Evolutionary conservation across 2,113 vertebrate species (phyloP).

Genomic region (Circaetus gallicus): DNA sequence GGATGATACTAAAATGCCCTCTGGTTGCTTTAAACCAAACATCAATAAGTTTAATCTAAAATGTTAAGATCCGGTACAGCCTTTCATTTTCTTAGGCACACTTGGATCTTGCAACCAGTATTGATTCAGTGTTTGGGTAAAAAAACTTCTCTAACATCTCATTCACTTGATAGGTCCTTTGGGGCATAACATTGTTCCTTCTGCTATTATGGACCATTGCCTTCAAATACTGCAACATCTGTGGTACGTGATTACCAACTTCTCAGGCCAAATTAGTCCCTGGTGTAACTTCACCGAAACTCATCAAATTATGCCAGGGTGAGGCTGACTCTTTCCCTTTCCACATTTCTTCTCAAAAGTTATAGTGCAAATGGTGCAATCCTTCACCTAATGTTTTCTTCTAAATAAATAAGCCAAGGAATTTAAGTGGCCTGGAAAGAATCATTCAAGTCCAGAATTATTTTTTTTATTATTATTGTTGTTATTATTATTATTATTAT

Average conservation of each 20-base stretch:
- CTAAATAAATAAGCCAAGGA: not conserved
- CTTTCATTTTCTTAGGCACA: not conserved
- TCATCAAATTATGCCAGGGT: not conserved
- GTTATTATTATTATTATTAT: not conserved
- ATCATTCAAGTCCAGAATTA: not conserved
- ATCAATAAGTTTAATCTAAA: not conserved
- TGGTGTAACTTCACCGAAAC: not conserved
- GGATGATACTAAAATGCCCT: not conserved
- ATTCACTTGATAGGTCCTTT: slow-evolving; percentile 45
- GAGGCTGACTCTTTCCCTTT: not conserved
- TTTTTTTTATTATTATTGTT: not conserved
- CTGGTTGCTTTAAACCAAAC: not conserved
- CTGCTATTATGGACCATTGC: slow-evolving; percentile 50
- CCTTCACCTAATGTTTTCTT: not conserved
- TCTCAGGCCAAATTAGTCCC: slow-evolving; percentile 29
- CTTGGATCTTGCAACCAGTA: not conserved
- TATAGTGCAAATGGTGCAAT: not conserved
- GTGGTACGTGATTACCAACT: slow-evolving; percentile 32
- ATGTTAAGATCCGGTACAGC: not conserved
- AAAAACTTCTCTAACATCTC: slow-evolving; percentile 12
- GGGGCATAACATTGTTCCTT: slow-evolving; percentile 45
- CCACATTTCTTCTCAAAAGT: not conserved
- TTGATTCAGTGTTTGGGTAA: slow-evolving; percentile 22
- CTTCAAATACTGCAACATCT: slow-evolving; percentile 48
- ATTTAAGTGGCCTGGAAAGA: not conserved